These are phyloP conservation scores for Tautogolabrus adspersus DNA, from an alignment of 2,113 vertebrate genomes.

Conservation along the genomic window DNA sequence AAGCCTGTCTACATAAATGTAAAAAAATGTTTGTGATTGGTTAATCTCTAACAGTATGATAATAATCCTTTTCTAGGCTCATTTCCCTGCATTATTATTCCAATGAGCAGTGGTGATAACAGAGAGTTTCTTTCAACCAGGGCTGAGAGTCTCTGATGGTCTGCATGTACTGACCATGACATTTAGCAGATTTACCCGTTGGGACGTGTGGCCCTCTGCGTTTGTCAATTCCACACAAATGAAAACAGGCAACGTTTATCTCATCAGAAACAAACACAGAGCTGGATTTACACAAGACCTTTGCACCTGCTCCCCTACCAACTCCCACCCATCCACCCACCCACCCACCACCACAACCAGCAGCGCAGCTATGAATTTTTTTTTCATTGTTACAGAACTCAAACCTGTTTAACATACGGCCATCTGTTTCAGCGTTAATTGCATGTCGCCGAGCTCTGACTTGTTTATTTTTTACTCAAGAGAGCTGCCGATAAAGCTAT, in stretches of 20 bases:
- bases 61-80: neutral
- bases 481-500: conserved; percentile 71
- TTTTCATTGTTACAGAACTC: conserved; percentile 27
- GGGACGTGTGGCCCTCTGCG: conserved; percentile 27
- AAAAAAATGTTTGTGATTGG: no score
- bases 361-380: neutral
- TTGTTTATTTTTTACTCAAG: conserved; percentile 63
- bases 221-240: conserved; percentile 49
- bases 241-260: conserved; percentile 55
- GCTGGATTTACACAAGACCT: conserved; percentile 61
- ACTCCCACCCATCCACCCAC: neutral
- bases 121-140: conserved; percentile 6
- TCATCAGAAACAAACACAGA: conserved; percentile 59
- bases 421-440: conserved; percentile 74
- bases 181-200: conserved; percentile 68
- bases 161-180: conserved; percentile 52
- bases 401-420: conserved; percentile 37
- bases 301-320: conserved; percentile 29
- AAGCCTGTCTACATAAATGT: no score
- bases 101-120: conserved; percentile 2
- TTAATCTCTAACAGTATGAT: no score
- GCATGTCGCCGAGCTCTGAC: conserved; percentile 42
- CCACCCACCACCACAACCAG: neutral
- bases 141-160: conserved; percentile 13
- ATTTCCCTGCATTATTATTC: conserved; percentile 1